A percentile compares a stretch with the other conserved stretches of the same genome.
Conservation (phyloP, 2,113 vertebrate species). For the Hippocampus comes region DNA sequence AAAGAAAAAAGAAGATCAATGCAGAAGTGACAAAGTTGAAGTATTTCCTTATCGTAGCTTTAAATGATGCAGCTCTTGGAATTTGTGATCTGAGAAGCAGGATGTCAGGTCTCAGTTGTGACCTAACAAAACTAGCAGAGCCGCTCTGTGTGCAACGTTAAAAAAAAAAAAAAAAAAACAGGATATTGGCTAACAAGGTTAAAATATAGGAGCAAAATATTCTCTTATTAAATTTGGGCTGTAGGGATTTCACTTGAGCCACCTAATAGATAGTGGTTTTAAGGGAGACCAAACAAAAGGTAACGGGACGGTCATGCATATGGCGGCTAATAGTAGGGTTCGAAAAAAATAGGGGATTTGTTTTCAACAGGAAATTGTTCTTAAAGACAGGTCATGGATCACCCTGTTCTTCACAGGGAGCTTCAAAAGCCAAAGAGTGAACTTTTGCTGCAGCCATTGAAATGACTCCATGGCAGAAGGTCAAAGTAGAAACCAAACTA, state of each 20-base stretch:
- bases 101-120: constrained; percentile 36
- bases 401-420: constrained; percentile 52
- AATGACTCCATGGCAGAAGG: constrained; percentile 36
- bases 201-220: constrained; percentile 67
- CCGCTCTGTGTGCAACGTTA: constrained; percentile 20
- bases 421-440: constrained; percentile 50
- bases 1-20: not conserved
- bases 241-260: constrained; percentile 69
- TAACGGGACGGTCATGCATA: constrained; percentile 71
- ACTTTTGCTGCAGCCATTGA: constrained; percentile 45
- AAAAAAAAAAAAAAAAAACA: constrained; percentile 44
- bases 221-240: constrained; percentile 70
- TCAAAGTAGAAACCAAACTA: constrained; percentile 42
- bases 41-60: not conserved
- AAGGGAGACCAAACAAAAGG: constrained; percentile 67
- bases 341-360: constrained; percentile 67
- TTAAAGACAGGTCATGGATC: constrained; percentile 70
- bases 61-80: not conserved
- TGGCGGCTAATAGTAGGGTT: constrained; percentile 69
- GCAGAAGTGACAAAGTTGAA: not conserved
- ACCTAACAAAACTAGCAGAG: constrained; percentile 21
- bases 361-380: constrained; percentile 75
- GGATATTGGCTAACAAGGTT: constrained; percentile 75
- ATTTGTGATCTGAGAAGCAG: constrained; percentile 27
- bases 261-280: constrained; percentile 71